A percentile compares a stretch with the other conserved stretches of the same genome.
These are phyloP conservation scores for Catocala nupta DNA, from an alignment of 2,888 invertebrate species.

Conservation along the genomic window DNA sequence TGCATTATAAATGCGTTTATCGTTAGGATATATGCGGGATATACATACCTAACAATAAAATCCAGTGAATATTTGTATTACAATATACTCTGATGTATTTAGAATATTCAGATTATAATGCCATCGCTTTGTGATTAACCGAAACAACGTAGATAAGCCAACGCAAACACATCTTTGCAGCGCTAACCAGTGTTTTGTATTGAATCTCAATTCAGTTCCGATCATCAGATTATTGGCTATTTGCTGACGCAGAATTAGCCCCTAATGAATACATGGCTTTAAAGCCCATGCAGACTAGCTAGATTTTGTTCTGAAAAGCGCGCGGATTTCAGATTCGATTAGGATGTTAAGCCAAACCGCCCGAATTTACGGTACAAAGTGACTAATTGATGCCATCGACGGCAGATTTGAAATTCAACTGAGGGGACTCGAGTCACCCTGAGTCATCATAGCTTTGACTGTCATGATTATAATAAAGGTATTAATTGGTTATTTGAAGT, in stretches of 20 bases:
- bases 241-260: conserved; percentile 11
- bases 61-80: not conserved
- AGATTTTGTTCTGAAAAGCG: not conserved
- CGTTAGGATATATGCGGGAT: too few species aligned
- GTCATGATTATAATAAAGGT: too few species aligned
- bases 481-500: too few species aligned
- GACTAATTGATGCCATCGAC: too few species aligned
- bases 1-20: too few species aligned
- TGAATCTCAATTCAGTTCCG: conserved; percentile 3
- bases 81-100: not conserved
- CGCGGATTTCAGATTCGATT: not conserved
- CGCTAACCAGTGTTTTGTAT: conserved; percentile 10
- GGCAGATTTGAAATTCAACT: too few species aligned
- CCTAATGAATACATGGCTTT: conserved; percentile 32
- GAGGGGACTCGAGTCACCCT: too few species aligned
- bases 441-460: too few species aligned
- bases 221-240: conserved; percentile 16
- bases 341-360: too few species aligned
- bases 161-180: conserved; percentile 15
- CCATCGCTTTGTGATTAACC: not conserved
- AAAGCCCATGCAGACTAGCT: not conserved
- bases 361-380: too few species aligned
- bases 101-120: not conserved
- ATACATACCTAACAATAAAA: too few species aligned
- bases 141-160: conserved; percentile 9